Evolutionary conservation across 2,888 invertebrate species (phyloP), one percentile per base, ranked within the genome.

Genomic region (Eristalinus sepulchralis): DNA sequence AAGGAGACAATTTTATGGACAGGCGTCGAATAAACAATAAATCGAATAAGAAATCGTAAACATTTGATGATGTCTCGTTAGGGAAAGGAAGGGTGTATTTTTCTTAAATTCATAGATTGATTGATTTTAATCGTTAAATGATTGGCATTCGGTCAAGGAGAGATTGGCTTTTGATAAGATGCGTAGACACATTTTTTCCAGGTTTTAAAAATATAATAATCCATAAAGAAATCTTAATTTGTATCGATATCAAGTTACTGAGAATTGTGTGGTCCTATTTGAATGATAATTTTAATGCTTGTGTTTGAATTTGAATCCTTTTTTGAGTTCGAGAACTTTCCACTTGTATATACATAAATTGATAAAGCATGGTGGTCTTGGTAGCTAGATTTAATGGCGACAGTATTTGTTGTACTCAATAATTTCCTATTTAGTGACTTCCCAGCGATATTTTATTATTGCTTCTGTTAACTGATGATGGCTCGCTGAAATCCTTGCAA

Each of bases 11-110:
- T 53, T 85, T 77, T 76, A 84, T 72, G 71, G 53, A 20, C 62
- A 62, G 47, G 20, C 57, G 53, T 75, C 71, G 81, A 72, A 71
- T 63, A 47, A 84, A 72, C 84, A 84, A 84, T 81, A 84, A 84
- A 81, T 76, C 76, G 66, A 55, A 71, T 62, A 27, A 47, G 47
- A 78, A 68, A 70, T 85, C 64, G 82, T 85, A 47, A 82, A 70
- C 36, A 55, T 77, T 85, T 67, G 47, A 72, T 20, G 55, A 64
- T 82, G 57, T 64, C 47, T 62, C 33, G 36, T 22, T 22, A 36
- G 63, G 13, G 36, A 34, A 33, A 70, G 39, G 39, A 60, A 17
- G 5, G 22, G 13, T 31, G 17, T 3, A 27, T 27, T 27, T 17
- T 47, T 47, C n/a, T 47, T 47, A 47, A 66, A 66, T 66, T 47